phyloP scores from a whole-genome alignment of 2,113 vertebrate genomes.

The Pteruthius melanotis region DNA sequence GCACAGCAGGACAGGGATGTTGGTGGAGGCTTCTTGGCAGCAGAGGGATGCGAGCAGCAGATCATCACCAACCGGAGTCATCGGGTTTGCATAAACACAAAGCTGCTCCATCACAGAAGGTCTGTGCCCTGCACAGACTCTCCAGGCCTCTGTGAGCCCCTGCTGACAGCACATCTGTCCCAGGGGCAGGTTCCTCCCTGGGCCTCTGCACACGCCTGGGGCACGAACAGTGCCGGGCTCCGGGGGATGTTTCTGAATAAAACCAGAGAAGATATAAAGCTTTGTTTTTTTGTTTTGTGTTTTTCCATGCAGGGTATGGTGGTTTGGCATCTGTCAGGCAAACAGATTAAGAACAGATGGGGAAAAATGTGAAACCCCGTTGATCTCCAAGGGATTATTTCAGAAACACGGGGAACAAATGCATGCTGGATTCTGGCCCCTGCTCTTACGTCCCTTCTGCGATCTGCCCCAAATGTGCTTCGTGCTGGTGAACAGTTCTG shows the following conservation, averaged over 20 bases:
- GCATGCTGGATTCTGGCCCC: not conserved
- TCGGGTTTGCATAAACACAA: not conserved
- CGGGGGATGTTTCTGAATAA: not conserved
- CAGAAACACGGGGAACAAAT: constrained; percentile 5
- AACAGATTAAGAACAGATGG: constrained; percentile 63
- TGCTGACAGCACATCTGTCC: not conserved
- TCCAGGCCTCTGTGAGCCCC: not conserved
- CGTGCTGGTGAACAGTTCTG: not conserved
- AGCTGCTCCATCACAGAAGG: not conserved
- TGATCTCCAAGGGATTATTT: constrained; percentile 49
- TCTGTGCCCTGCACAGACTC: not conserved
- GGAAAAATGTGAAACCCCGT: constrained; percentile 44
- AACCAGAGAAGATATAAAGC: not conserved
- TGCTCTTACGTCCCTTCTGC: not conserved
- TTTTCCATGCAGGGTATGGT: constrained; percentile 34
- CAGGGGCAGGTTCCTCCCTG: not conserved
- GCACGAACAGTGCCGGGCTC: not conserved
- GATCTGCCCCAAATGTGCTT: not conserved
- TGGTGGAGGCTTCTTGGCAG: not conserved
- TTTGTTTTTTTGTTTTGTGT: constrained; percentile 43
- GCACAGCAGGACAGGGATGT: not conserved
- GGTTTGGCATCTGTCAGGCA: constrained; percentile 52
- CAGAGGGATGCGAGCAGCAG: not conserved
- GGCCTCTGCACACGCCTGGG: not conserved
- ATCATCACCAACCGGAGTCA: not conserved